Conservation (phyloP, 2,797 vertebrate species). For the Lagocephalus sceleratus region DNA sequence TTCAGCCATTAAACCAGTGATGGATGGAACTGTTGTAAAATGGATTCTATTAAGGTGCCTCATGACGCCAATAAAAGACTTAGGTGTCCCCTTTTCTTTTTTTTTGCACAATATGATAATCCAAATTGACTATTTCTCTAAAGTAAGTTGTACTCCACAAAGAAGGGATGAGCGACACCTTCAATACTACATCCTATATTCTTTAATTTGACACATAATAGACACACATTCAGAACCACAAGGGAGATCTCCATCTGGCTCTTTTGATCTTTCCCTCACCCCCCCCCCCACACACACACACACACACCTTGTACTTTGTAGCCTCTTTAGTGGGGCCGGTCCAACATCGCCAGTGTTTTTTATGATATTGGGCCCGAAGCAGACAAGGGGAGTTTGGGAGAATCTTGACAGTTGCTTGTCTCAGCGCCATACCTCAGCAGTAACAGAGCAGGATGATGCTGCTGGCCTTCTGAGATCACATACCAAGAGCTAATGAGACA, state of each 20-base stretch:
- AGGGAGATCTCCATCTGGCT: too few relatives aligned
- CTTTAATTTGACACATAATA: conserved; percentile 38
- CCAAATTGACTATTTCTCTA: too few relatives aligned
- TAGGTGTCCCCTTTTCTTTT: conserved; percentile 5
- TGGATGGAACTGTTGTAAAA: conserved; percentile 18
- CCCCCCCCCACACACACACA: conserved; percentile 13
- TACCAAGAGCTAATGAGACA: conserved; percentile 3
- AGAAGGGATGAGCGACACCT: conserved; percentile 40
- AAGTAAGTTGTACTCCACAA: too few relatives aligned
- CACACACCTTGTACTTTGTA: background rate
- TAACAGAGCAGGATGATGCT: conserved; percentile 3
- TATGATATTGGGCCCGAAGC: conserved; percentile 5
- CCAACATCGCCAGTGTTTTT: conserved; percentile 38
- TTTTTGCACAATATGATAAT: background rate
- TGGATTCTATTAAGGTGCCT: conserved; percentile 19
- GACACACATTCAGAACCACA: too few relatives aligned
- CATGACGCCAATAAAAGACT: conserved; percentile 1
- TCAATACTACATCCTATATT: conserved; percentile 36
- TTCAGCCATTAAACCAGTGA: conserved; percentile 35
- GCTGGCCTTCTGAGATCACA: conserved; percentile 18
- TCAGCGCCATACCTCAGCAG: background rate
- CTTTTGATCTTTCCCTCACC: too few relatives aligned
- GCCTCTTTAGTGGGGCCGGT: background rate
- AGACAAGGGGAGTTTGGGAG: background rate
- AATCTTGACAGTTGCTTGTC: too few relatives aligned